Conservation (phyloP, 2,797 vertebrate species). For the Halcyon smyrnensis region DNA sequence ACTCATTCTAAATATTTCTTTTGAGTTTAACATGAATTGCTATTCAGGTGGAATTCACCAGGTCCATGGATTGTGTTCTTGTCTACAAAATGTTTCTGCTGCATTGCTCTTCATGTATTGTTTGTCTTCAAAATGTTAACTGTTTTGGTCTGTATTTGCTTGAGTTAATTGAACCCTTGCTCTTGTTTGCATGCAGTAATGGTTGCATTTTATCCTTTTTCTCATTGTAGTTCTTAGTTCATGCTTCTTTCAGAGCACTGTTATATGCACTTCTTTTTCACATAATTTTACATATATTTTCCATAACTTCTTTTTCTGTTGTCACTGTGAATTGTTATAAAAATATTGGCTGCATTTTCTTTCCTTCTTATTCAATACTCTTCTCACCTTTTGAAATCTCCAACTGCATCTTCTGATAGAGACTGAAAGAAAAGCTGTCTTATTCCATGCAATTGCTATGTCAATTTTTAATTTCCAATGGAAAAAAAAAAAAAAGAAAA, state of each 20-base stretch:
- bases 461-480: background rate
- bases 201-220: background rate
- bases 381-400: constrained; percentile 17
- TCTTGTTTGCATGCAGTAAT: background rate
- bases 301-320: background rate
- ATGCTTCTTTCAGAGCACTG: background rate
- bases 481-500: background rate
- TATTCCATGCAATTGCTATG: background rate
- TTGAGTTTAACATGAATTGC: background rate
- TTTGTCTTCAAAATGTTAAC: constrained; percentile 10
- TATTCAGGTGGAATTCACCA: constrained; percentile 34
- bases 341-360: background rate
- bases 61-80: background rate
- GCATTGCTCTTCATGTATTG: background rate
- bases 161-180: constrained; percentile 12
- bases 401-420: background rate
- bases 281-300: background rate
- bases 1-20: constrained; percentile 15
- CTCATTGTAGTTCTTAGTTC: background rate
- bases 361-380: background rate
- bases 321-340: background rate
- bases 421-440: background rate
- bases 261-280: background rate
- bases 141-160: constrained; percentile 35
- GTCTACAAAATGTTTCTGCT: background rate